Conservation (phyloP, 2,113 vertebrate genomes). For the Podarcis muralis region DNA sequence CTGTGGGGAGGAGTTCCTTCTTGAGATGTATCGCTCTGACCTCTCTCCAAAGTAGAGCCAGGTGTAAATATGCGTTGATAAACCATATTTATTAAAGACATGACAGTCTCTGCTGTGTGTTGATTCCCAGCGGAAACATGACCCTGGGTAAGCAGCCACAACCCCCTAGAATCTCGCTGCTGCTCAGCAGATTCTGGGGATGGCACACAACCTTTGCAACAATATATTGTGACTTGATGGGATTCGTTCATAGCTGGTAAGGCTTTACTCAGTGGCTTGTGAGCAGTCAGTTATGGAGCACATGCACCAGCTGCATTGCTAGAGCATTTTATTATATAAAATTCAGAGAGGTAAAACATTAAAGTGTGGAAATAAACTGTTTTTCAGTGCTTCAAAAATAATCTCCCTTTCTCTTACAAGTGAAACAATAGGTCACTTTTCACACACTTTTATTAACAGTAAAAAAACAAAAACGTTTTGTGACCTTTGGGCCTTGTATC, state of each 20-base stretch:
- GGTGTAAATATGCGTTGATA: no score
- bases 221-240: background rate
- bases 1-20: no score
- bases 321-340: background rate
- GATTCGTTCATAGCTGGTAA: background rate
- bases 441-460: background rate
- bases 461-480: background rate
- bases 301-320: background rate
- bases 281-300: background rate
- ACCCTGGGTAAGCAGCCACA: no score
- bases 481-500: background rate
- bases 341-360: background rate
- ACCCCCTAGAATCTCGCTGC: no score
- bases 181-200: no score
- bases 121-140: no score
- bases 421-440: background rate
- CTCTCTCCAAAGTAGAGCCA: no score
- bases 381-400: background rate
- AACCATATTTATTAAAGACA: no score
- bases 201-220: no score
- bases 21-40: no score
- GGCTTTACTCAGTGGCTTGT: background rate
- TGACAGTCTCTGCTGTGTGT: no score
- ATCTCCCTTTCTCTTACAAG: background rate
- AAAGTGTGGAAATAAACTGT: background rate